phyloP scores from a whole-genome alignment of 2,113 vertebrate genomes.

The Sinocyclocheilus anophthalmus region DNA sequence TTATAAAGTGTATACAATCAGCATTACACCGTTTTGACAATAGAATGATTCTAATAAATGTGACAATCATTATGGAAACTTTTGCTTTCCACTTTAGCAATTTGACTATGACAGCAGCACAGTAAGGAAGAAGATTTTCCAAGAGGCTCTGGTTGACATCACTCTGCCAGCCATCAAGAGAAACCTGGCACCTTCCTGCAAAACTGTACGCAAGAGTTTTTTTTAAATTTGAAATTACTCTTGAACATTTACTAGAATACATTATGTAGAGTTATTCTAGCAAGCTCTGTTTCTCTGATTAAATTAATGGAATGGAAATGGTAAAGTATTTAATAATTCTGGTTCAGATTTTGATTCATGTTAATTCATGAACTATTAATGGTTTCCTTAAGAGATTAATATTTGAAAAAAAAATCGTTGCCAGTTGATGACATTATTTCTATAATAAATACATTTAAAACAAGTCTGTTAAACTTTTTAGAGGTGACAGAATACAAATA shows the following conservation, averaged over 20 bases:
- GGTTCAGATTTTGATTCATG: no score
- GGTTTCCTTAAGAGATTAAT: no score
- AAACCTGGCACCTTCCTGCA: slow-evolving; percentile 79
- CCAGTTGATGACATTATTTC: no score
- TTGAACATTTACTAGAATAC: not conserved
- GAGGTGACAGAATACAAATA: no score
- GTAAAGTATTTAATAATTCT: no score
- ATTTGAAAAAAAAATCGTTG: no score
- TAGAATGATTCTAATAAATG: not conserved
- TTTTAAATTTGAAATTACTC: not conserved
- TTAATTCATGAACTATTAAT: no score
- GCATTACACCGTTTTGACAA: not conserved
- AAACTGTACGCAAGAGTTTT: slow-evolving; percentile 73
- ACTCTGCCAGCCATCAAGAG: slow-evolving; percentile 83
- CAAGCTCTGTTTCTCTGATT: not conserved
- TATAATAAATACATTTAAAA: no score
- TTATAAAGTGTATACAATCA: not conserved
- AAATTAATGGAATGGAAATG: not conserved
- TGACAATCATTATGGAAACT: not conserved
- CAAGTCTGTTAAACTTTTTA: no score
- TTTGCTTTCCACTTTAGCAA: slow-evolving; percentile 74
- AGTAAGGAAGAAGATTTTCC: slow-evolving; percentile 83
- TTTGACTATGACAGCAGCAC: slow-evolving; percentile 88
- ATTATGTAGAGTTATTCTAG: not conserved
- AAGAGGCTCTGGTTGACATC: slow-evolving; percentile 83